Base-by-base conservation (phyloP, 2,888 invertebrate genomes). In the Lagria hirta region DNA sequence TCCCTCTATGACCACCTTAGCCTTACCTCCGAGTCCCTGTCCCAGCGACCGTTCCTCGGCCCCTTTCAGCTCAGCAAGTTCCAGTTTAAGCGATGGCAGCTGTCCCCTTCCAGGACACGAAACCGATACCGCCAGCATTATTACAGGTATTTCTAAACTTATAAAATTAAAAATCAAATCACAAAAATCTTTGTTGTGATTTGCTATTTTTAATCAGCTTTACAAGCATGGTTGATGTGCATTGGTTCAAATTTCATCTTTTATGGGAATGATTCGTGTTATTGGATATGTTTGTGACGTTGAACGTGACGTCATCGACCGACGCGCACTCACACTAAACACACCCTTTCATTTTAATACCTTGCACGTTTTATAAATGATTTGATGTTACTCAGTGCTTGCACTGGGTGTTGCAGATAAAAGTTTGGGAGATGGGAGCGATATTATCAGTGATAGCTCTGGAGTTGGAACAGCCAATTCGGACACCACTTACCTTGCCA, bases 401-500 rank as follows among this genome's bases (percentile, higher is more conserved):
- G 70, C 70, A 63, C 68, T 71, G 66, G 70, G 65, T 64, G 62
- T 78, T 76, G 66, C 81, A 92, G 92, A 92, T 80, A 92, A 92
- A 76, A 90, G 89, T 71, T 81, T 89, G 64, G 88, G 88, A 51
- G 91, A 91, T 71, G 84, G 88, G 55, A 89, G 90, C 74, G 91
- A 92, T 77, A 88, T 90, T 69, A 88, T 91, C 66, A 91, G 90
- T 73, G 91, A 93, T 75, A 92, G 91, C 64, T 90, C 90, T 54
- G 92, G 92, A 45, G 91, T 93, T 43, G 92, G 92, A 52, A 92
- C 92, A 21, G 84, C 86, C 61, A 89, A 87, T 71, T 90, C 90
- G 33, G 91, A 92, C 69, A 89, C 88, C 52, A 82, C 82, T 60
- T 82, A 87, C 52, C 81, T 88, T 57, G 83, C 85, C 53, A 80